Evolutionary conservation across 2,888 invertebrate species (phyloP).

Genomic region (Eueremaeus valkanovi): DNA sequence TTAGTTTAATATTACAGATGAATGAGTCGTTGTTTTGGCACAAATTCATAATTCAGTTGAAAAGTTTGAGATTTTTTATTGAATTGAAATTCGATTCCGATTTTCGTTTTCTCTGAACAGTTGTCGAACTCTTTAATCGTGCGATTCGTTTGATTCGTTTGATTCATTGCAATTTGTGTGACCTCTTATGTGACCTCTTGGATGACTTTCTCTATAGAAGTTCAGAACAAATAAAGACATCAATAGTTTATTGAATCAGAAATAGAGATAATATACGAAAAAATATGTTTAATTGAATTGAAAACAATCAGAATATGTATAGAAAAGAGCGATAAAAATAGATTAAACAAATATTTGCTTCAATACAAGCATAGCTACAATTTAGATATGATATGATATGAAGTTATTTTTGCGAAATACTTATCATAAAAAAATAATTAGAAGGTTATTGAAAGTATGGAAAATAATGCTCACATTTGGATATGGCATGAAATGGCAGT

Average conservation of each 20-base stretch:
- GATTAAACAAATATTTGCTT: conserved; percentile 11
- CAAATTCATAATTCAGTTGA: not conserved
- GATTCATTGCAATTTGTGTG: not conserved
- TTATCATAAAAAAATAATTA: not conserved
- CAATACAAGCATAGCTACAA: not conserved
- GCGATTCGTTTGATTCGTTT: not conserved
- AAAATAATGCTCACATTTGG: not conserved
- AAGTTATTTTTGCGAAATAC: not conserved
- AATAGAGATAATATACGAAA: not conserved
- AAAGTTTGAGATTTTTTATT: not conserved
- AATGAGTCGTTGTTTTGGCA: conserved; percentile 9
- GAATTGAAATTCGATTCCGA: not conserved
- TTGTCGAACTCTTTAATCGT: not conserved
- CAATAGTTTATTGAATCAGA: not conserved
- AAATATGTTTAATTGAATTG: not conserved
- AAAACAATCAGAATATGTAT: not conserved
- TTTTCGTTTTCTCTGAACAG: not conserved
- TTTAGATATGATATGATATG: not conserved
- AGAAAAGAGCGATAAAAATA: conserved; percentile 1
- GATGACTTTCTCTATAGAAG: conserved; percentile 1
- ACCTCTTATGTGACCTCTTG: conserved; percentile 15
- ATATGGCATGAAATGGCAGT: not conserved
- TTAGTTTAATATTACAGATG: not conserved
- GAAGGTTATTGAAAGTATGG: not conserved
- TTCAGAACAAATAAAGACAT: not conserved